Conservation (phyloP, 1,140 invertebrate species). For the Drosophila kurseongensis region DNA sequence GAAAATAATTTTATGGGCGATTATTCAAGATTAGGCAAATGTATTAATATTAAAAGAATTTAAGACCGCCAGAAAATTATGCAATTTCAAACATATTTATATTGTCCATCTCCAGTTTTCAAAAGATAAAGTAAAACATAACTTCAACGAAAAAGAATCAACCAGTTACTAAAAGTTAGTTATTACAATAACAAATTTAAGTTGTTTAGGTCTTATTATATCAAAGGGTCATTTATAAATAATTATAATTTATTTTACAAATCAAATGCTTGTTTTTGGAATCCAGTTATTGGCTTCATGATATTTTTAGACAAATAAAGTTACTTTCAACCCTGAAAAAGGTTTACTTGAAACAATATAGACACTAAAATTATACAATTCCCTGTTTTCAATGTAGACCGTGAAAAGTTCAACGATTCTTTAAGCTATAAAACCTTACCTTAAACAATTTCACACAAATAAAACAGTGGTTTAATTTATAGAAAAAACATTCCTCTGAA, state of each 20-base stretch:
- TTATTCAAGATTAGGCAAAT: slow-evolving; percentile 13
- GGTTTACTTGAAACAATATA: not conserved
- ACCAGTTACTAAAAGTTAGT: no score
- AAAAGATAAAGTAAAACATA: no score
- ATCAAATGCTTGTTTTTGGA: no score
- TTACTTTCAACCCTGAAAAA: not conserved
- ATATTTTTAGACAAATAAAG: no score
- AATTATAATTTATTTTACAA: no score
- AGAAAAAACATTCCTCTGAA: slow-evolving; percentile 15
- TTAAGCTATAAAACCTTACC: not conserved
- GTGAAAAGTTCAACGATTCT: slow-evolving; percentile 24
- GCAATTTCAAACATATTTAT: not conserved
- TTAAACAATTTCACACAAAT: not conserved
- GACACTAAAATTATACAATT: not conserved
- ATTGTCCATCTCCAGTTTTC: no score
- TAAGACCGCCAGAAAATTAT: not conserved
- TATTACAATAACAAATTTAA: no score
- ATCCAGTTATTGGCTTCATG: no score
- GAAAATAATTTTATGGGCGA: not conserved
- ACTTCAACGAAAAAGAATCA: no score
- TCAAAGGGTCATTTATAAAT: no score
- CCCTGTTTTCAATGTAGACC: slow-evolving; percentile 17
- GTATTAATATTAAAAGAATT: not conserved
- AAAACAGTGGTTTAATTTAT: slow-evolving; percentile 2
- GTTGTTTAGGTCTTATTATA: no score